phyloP scores from a whole-genome alignment of 2,113 vertebrate species.

The Scytalopus superciliaris region DNA sequence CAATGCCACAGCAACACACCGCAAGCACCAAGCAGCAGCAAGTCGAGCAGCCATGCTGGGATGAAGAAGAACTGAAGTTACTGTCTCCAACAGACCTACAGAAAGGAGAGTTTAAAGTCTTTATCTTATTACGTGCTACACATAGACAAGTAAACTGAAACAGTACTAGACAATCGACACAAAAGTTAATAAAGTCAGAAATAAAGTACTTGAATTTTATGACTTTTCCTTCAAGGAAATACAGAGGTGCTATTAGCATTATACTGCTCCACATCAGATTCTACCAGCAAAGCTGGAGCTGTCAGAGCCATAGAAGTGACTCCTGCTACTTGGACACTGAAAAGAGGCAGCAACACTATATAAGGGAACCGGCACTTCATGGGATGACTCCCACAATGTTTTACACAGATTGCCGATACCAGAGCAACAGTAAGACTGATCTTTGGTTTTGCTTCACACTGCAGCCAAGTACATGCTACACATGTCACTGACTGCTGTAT shows the following conservation, averaged over 20 bases:
- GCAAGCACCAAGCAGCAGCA: slow-evolving; percentile 94
- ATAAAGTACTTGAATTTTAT: background rate
- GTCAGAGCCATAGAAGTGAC: background rate
- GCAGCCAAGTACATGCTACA: background rate
- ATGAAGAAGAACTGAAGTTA: slow-evolving; percentile 94
- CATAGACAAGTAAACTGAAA: background rate
- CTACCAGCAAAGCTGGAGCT: background rate
- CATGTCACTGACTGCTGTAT: background rate
- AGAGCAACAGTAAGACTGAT: background rate
- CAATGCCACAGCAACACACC: slow-evolving; percentile 92
- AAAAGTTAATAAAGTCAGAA: background rate
- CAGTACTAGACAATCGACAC: background rate
- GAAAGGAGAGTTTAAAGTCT: background rate
- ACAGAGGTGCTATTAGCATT: background rate
- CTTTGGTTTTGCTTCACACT: background rate
- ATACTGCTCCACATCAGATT: background rate
- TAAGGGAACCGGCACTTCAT: background rate
- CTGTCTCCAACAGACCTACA: slow-evolving; percentile 91
- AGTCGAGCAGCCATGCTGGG: slow-evolving; percentile 97
- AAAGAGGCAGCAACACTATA: background rate
- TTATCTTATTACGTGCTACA: background rate
- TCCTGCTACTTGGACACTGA: background rate
- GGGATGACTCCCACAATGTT: background rate
- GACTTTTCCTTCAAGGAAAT: background rate
- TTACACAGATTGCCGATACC: background rate